phyloP scores from a whole-genome alignment of 2,797 vertebrate genomes.

The Peromyscus melanophrys region DNA sequence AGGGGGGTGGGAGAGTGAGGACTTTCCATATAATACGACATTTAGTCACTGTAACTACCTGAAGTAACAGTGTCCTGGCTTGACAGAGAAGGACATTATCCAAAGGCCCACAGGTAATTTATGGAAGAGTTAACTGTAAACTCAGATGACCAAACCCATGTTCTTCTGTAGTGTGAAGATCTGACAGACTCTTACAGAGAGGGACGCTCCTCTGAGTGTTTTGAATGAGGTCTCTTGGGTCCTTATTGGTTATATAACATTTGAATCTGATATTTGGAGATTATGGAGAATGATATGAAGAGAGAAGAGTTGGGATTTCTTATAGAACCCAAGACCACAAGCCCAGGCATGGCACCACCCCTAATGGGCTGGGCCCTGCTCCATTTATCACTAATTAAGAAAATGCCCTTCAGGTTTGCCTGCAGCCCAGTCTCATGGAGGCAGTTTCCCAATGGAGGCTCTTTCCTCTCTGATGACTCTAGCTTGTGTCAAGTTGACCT shows the following conservation, averaged over 20 bases:
- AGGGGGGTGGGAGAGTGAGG: background rate
- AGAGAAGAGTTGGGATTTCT: background rate
- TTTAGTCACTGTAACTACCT: background rate
- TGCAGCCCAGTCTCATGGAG: background rate
- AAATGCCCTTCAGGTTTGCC: background rate
- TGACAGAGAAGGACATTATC: background rate
- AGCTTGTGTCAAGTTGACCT: no score
- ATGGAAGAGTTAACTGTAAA: constrained; percentile 17
- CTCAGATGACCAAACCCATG: constrained; percentile 23
- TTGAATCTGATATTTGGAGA: constrained; percentile 41
- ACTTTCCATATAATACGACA: background rate
- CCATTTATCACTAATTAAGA: background rate
- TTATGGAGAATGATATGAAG: background rate
- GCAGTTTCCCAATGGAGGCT: background rate
- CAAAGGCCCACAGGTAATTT: constrained; percentile 2
- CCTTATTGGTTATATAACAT: constrained; percentile 21
- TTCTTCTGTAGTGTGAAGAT: constrained; percentile 55
- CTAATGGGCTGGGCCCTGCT: background rate
- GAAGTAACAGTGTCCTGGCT: background rate
- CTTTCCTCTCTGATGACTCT: background rate
- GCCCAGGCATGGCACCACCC: background rate
- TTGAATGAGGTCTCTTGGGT: background rate
- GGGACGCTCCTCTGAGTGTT: background rate
- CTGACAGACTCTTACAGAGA: constrained; percentile 12
- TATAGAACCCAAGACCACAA: background rate